These are phyloP conservation scores for Hiodon tergisus DNA, from an alignment of 2,113 vertebrate genomes.

Conservation along the genomic window DNA sequence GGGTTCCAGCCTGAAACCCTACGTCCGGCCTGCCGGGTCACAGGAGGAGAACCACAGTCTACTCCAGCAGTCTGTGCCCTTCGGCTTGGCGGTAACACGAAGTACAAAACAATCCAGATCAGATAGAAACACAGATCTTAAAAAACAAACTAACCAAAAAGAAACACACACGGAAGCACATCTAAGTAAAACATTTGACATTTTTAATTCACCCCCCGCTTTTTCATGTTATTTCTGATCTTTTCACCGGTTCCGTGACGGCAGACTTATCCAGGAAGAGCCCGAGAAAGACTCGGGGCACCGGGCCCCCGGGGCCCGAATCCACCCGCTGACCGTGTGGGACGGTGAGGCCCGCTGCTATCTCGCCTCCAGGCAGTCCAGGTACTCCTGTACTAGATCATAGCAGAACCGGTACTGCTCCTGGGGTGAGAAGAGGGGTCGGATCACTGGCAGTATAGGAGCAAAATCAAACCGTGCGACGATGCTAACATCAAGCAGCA, in stretches of 20 bases:
- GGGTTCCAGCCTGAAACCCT: neutral
- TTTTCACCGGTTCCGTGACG: neutral
- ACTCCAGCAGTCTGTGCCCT: constrained; percentile 32
- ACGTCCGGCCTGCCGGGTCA: neutral
- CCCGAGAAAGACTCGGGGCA: neutral
- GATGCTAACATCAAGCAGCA: neutral
- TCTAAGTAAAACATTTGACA: constrained; percentile 3
- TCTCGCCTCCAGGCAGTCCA: constrained; percentile 66
- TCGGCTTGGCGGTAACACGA: constrained; percentile 36
- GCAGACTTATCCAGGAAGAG: neutral
- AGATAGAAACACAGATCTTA: constrained; percentile 22
- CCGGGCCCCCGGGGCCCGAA: neutral
- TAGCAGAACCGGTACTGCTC: constrained; percentile 74
- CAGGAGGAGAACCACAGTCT: neutral
- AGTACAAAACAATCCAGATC: constrained; percentile 35
- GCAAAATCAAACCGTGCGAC: neutral
- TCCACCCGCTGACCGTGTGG: constrained; percentile 10
- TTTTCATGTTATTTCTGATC: neutral
- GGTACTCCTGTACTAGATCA: constrained; percentile 66
- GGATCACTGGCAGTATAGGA: neutral
- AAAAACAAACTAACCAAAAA: constrained; percentile 16
- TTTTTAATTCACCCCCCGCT: neutral
- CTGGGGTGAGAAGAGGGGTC: constrained; percentile 35
- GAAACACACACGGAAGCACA: constrained; percentile 17
- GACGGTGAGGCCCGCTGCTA: constrained; percentile 43